phyloP scores from a whole-genome alignment of 2,113 vertebrate genomes.

The Laticauda laticaudata region DNA sequence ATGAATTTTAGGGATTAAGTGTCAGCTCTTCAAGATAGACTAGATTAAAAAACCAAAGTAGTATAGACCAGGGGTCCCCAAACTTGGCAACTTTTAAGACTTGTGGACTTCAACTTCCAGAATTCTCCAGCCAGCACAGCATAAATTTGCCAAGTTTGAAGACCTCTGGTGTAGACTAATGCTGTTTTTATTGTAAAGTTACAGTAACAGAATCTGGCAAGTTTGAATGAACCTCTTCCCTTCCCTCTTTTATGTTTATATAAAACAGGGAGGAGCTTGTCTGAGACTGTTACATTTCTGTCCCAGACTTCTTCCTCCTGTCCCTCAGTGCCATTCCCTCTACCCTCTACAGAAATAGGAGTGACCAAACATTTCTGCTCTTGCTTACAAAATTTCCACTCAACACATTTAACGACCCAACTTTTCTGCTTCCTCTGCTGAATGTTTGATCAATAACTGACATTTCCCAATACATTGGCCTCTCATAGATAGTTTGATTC shows the following conservation, averaged over 20 bases:
- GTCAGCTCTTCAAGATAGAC: not conserved
- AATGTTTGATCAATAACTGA: not conserved
- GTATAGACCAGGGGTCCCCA: not conserved
- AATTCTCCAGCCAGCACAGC: too few relatives aligned
- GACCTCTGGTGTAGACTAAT: not conserved
- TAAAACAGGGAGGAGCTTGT: not conserved
- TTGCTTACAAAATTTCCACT: not conserved
- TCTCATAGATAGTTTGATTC: not conserved
- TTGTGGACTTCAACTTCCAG: too few relatives aligned
- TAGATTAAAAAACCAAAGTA: not conserved
- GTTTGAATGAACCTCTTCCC: not conserved
- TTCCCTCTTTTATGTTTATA: not conserved
- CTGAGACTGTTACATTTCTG: not conserved
- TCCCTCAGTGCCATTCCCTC: not conserved
- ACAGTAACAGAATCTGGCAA: not conserved
- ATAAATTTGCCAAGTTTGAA: too few relatives aligned
- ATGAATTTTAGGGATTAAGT: not conserved
- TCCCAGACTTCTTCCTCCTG: not conserved
- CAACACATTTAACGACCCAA: not conserved
- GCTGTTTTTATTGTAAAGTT: not conserved
- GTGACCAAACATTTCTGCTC: not conserved
- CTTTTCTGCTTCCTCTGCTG: not conserved
- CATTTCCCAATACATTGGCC: not conserved
- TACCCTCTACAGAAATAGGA: not conserved
- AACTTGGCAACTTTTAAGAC: too few relatives aligned